A percentile compares a stretch with the other conserved stretches of the same genome.
phyloP scores from a whole-genome alignment of 1,140 invertebrate species.

The Halyomorpha halys region DNA sequence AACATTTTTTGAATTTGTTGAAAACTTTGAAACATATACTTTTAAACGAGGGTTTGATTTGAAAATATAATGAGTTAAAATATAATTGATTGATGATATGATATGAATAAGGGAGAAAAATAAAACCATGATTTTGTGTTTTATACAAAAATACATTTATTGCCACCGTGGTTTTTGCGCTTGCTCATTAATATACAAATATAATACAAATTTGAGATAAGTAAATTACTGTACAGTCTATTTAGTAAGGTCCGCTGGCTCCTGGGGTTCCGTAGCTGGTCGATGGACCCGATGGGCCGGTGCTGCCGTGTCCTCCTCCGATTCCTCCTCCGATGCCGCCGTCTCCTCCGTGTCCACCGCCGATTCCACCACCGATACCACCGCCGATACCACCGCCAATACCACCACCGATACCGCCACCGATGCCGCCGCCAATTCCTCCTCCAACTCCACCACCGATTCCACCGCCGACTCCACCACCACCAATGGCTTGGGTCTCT shows the following conservation, averaged over 20 bases:
- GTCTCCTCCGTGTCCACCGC: slow-evolving; percentile 34
- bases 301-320: slow-evolving; percentile 35
- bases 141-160: slow-evolving; percentile 31
- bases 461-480: slow-evolving; percentile 34
- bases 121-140: slow-evolving; percentile 14
- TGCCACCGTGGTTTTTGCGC: slow-evolving; percentile 30
- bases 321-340: slow-evolving; percentile 32
- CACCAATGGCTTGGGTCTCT: slow-evolving; percentile 36
- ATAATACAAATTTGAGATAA: slow-evolving; percentile 20
- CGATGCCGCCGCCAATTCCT: slow-evolving; percentile 33
- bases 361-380: slow-evolving; percentile 35
- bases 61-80: too few relatives aligned
- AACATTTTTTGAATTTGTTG: too few relatives aligned
- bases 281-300: slow-evolving; percentile 47
- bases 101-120: neutral
- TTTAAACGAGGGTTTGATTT: too few relatives aligned
- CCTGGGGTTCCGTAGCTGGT: slow-evolving; percentile 53
- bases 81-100: too few relatives aligned
- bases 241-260: slow-evolving; percentile 32
- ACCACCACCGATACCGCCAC: slow-evolving; percentile 35
- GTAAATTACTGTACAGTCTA: slow-evolving; percentile 34
- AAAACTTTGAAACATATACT: too few relatives aligned
- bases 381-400: slow-evolving; percentile 33
- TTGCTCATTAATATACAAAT: slow-evolving; percentile 25
- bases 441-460: slow-evolving; percentile 36